phyloP scores from a whole-genome alignment of 2,113 vertebrate genomes.

The Barnardius zonarius region DNA sequence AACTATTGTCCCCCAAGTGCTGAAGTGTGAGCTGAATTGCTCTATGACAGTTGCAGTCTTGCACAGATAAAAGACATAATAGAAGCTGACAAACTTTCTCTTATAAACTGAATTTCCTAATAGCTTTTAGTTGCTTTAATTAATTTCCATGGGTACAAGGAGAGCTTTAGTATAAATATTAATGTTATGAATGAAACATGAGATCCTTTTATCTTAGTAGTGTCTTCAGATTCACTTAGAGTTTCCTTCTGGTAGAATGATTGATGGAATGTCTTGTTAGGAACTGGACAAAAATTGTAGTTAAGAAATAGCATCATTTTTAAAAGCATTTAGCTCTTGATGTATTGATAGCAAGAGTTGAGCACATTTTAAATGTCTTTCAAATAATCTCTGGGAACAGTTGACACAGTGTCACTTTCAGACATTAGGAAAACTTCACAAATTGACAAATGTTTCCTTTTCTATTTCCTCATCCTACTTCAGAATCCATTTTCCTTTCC shows the following conservation, averaged over 20 bases:
- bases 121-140: constrained; percentile 24
- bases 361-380: background rate
- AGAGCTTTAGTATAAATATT: constrained; percentile 17
- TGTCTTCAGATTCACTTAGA: background rate
- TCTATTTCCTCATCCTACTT: background rate
- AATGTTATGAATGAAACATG: constrained; percentile 15
- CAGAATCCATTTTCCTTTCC: background rate
- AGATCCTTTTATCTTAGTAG: background rate
- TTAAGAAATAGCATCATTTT: background rate
- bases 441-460: background rate
- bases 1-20: background rate
- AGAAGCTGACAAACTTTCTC: background rate
- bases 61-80: background rate
- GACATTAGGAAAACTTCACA: background rate
- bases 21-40: background rate
- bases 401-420: background rate
- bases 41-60: background rate
- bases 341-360: background rate
- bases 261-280: background rate
- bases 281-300: background rate
- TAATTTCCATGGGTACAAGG: background rate
- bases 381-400: background rate
- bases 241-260: background rate
- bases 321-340: background rate
- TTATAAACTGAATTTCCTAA: background rate